phyloP scores from a whole-genome alignment of 2,113 vertebrate species.

The Heterochromis multidens region DNA sequence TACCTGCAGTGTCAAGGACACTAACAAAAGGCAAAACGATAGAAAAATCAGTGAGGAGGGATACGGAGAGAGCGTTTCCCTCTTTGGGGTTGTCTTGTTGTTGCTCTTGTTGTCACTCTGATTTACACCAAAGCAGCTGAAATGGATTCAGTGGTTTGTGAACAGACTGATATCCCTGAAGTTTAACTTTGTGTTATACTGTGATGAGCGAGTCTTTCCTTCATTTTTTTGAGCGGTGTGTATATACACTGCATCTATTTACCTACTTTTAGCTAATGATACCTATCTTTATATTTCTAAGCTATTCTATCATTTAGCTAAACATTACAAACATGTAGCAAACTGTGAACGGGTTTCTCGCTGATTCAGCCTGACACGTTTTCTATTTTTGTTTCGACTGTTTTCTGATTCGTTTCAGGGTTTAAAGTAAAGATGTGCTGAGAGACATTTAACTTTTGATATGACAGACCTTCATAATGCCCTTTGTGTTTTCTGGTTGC shows the following conservation, averaged over 20 bases:
- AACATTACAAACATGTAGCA: neutral
- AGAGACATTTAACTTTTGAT: fast-evolving
- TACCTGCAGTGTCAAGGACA: neutral
- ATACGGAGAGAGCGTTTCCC: neutral
- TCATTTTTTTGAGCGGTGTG: no score
- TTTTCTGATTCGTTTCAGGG: neutral
- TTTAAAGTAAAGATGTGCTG: neutral
- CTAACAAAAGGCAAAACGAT: neutral
- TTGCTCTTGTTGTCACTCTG: neutral
- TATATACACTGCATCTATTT: no score
- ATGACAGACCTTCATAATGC: neutral
- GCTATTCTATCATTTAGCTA: neutral
- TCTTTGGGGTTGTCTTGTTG: neutral
- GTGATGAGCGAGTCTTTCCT: neutral
- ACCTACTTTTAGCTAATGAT: neutral
- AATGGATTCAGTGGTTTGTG: neutral
- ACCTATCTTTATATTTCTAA: no score
- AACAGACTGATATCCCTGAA: neutral
- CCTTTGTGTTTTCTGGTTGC: neutral
- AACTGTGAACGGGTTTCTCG: neutral
- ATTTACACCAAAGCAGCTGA: neutral
- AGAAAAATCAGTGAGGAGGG: neutral
- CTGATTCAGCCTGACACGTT: neutral
- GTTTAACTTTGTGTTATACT: neutral
- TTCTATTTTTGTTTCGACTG: neutral